These are phyloP conservation scores for Seriola rivoliana DNA, from an alignment of 2,113 vertebrate genomes.

Conservation along the genomic window DNA sequence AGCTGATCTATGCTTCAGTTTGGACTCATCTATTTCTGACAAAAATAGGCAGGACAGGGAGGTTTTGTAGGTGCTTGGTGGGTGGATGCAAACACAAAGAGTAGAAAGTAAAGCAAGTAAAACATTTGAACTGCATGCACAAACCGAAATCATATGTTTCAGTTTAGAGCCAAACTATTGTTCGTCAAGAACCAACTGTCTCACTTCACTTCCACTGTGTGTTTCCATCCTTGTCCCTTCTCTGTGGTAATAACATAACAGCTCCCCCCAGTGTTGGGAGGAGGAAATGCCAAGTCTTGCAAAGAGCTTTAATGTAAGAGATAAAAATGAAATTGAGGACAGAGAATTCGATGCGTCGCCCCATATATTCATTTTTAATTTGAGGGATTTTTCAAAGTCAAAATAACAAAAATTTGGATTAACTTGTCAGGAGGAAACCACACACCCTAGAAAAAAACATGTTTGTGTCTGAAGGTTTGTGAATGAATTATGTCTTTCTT, in stretches of 20 bases:
- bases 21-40: background rate
- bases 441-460: background rate
- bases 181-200: constrained; percentile 9
- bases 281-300: constrained; percentile 19
- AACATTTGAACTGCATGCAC: background rate
- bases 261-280: constrained; percentile 79
- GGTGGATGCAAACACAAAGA: constrained; percentile 3
- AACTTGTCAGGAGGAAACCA: constrained; percentile 25
- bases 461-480: constrained; percentile 8
- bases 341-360: constrained; percentile 29
- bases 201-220: constrained; percentile 19
- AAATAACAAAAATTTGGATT: constrained; percentile 43
- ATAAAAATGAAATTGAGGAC: constrained; percentile 10
- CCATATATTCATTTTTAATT: constrained; percentile 30
- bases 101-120: background rate
- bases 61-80: background rate
- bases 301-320: background rate
- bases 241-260: constrained; percentile 66
- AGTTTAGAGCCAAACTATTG: background rate
- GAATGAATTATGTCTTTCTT: constrained; percentile 28
- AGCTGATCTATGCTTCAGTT: constrained; percentile 27
- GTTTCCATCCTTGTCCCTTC: constrained; percentile 15
- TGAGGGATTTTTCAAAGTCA: constrained; percentile 29
- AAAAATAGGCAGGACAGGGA: background rate
- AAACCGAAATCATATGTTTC: constrained; percentile 11